phyloP scores from a whole-genome alignment of 2,113 vertebrate species.

The Euleptes europaea region DNA sequence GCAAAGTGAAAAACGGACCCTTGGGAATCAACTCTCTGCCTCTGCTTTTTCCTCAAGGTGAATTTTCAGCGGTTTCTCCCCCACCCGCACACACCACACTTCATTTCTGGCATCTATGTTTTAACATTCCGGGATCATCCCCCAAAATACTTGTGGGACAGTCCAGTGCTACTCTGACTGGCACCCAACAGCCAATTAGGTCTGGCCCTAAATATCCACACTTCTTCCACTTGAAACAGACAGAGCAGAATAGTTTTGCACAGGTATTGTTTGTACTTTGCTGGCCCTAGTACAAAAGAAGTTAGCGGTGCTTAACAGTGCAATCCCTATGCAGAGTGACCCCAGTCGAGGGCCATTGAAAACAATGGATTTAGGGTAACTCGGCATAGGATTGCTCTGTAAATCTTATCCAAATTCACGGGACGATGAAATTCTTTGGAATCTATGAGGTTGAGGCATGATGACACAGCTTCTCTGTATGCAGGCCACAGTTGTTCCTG shows the following conservation, averaged over 20 bases:
- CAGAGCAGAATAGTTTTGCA: background rate
- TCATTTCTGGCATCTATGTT: background rate
- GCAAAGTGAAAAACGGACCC: background rate
- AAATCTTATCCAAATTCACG: too few species aligned
- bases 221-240: background rate
- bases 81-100: background rate
- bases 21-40: background rate
- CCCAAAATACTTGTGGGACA: background rate
- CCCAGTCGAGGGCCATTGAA: too few species aligned
- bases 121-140: background rate
- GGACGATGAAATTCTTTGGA: too few species aligned
- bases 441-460: background rate
- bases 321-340: too few species aligned
- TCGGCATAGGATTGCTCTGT: too few species aligned
- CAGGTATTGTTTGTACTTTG: background rate
- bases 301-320: too few species aligned
- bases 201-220: background rate
- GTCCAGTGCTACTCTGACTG: background rate
- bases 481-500: background rate
- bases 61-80: background rate
- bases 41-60: background rate
- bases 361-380: too few species aligned
- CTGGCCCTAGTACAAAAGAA: background rate
- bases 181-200: background rate
- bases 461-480: background rate